phyloP scores from a whole-genome alignment of 2,113 vertebrate genomes.

The Tautogolabrus adspersus region DNA sequence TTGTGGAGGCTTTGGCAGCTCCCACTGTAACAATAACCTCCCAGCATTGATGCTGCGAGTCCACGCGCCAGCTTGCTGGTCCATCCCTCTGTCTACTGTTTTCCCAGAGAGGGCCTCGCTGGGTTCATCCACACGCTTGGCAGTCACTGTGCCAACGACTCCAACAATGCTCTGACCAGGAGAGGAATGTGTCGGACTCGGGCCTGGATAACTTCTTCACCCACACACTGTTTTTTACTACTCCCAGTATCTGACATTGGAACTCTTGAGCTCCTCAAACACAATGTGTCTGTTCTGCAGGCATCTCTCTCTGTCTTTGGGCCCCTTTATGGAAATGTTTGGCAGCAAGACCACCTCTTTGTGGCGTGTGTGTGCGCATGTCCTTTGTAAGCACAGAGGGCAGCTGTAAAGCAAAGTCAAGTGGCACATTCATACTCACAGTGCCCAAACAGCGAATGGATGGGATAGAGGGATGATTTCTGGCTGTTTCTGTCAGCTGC shows the following conservation, averaged over 20 bases:
- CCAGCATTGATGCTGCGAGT: slow-evolving; percentile 49
- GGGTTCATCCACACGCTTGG: slow-evolving; percentile 64
- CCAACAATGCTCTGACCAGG: slow-evolving; percentile 50
- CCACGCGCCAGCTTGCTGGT: slow-evolving; percentile 60
- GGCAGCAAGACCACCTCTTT: slow-evolving; percentile 62
- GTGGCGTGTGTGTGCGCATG: slow-evolving; percentile 56
- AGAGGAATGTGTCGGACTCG: slow-evolving; percentile 66
- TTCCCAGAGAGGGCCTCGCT: slow-evolving; percentile 58
- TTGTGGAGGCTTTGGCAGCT: slow-evolving; percentile 70
- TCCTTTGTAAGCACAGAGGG: slow-evolving; percentile 68
- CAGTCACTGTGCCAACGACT: slow-evolving; percentile 53
- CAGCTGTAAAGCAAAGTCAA: slow-evolving; percentile 78
- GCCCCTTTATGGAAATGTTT: slow-evolving; percentile 77
- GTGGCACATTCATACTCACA: slow-evolving; percentile 75
- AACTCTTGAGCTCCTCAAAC: slow-evolving; percentile 75
- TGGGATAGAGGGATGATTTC: slow-evolving; percentile 69
- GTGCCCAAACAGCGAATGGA: slow-evolving; percentile 52
- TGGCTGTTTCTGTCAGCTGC: slow-evolving; percentile 72
- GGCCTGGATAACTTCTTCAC: slow-evolving; percentile 75
- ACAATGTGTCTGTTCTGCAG: slow-evolving; percentile 68
- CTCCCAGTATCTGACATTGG: slow-evolving; percentile 63
- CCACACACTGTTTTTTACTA: slow-evolving; percentile 67
- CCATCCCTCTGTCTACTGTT: slow-evolving; percentile 51
- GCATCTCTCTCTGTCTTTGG: slow-evolving; percentile 68
- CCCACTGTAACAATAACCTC: slow-evolving; percentile 68